A percentile compares a stretch with the other conserved stretches of the same genome.
Evolutionary conservation across 1,140 invertebrate species (phyloP).

Genomic region (Dinoponera quadriceps): DNA sequence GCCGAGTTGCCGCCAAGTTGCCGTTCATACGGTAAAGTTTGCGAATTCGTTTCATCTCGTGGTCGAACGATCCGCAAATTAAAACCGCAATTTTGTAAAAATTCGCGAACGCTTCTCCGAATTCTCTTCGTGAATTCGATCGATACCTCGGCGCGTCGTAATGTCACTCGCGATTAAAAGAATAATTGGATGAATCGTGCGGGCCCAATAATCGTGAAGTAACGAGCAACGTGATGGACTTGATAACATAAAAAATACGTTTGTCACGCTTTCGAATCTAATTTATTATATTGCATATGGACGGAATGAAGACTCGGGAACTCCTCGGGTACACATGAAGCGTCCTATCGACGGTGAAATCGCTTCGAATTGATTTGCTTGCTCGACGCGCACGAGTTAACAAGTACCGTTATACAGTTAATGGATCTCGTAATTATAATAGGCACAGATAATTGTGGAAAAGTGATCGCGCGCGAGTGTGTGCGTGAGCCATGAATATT

Average conservation of each 20-base stretch:
- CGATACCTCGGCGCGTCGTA: conserved; percentile 29
- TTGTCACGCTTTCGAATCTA: conserved; percentile 10
- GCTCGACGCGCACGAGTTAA: neutral
- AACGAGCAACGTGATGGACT: conserved; percentile 13
- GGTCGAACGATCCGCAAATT: too few species aligned
- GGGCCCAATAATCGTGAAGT: conserved; percentile 9
- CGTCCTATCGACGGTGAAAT: neutral
- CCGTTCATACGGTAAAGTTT: too few species aligned
- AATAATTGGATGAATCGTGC: conserved; percentile 37
- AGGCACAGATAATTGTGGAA: neutral
- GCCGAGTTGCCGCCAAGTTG: too few species aligned
- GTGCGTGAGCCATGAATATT: too few species aligned
- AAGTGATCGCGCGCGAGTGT: neutral
- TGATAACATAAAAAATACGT: conserved; percentile 20
- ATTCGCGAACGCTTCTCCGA: neutral
- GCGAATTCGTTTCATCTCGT: too few species aligned
- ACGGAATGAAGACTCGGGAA: neutral
- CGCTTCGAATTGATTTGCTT: neutral
- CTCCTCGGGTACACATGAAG: neutral
- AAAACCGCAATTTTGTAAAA: too few species aligned
- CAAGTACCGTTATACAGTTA: too few species aligned
- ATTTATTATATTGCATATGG: conserved; percentile 22
- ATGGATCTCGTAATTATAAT: too few species aligned
- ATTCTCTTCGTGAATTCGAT: conserved; percentile 15
- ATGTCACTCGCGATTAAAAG: neutral